phyloP scores from a whole-genome alignment of 2,113 vertebrate species.

The Lota lota region DNA sequence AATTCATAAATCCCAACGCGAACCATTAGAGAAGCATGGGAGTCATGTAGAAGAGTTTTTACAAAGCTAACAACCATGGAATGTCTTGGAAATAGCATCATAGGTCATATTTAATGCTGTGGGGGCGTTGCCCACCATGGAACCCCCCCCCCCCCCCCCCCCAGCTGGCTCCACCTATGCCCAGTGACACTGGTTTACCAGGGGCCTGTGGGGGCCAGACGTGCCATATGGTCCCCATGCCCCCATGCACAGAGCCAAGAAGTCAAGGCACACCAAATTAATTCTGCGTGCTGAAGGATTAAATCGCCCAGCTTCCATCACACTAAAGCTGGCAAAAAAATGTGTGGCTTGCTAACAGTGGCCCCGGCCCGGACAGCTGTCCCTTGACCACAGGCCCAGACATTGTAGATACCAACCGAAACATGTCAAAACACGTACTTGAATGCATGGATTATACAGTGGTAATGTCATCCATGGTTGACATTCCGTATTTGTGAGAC shows the following conservation, averaged over 20 bases:
- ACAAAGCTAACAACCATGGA: too few relatives aligned
- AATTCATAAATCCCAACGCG: too few relatives aligned
- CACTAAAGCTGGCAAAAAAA: slow-evolving; percentile 38
- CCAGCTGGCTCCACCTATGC: slow-evolving; percentile 24
- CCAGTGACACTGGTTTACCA: slow-evolving; percentile 24
- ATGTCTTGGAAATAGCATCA: too few relatives aligned
- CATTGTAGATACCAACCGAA: background rate
- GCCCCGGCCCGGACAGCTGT: slow-evolving; percentile 16
- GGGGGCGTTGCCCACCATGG: background rate
- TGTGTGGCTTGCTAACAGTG: slow-evolving; percentile 38
- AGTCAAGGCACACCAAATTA: slow-evolving; percentile 64
- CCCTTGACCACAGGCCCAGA: slow-evolving; percentile 10
- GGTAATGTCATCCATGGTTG: background rate
- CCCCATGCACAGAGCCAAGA: slow-evolving; percentile 32
- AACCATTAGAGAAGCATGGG: too few relatives aligned
- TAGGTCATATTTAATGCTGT: background rate
- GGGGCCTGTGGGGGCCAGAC: slow-evolving; percentile 20
- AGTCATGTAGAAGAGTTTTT: too few relatives aligned
- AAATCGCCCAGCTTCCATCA: slow-evolving; percentile 40
- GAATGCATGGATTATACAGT: background rate
- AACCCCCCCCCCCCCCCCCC: background rate
- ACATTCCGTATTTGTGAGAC: background rate
- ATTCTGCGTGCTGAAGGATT: slow-evolving; percentile 55
- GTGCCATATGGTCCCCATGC: slow-evolving; percentile 45
- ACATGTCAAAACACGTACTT: slow-evolving; percentile 7